Conservation (phyloP, 1,140 invertebrate species). For the Drosophila orosa region DNA sequence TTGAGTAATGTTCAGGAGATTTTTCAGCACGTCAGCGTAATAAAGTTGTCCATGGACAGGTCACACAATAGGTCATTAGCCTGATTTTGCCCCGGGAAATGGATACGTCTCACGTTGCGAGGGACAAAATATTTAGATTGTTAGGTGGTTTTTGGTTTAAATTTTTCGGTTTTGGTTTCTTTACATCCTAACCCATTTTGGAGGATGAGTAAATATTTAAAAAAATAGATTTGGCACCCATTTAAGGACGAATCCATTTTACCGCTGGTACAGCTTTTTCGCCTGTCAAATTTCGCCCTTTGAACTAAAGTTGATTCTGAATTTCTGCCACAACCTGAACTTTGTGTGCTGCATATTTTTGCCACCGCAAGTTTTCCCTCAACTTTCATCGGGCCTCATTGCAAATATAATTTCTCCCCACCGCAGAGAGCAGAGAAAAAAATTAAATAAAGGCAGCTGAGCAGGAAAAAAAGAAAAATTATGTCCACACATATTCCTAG, state of each 20-base stretch:
- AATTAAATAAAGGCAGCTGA: constrained; percentile 9
- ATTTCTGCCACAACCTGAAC: constrained; percentile 11
- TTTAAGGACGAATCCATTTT: not conserved
- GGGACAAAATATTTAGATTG: constrained; percentile 3
- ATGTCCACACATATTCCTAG: constrained; percentile 41
- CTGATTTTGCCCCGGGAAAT: constrained; percentile 37
- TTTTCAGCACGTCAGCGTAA: constrained; percentile 78
- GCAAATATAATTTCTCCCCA: constrained; percentile 37
- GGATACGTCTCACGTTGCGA: constrained; percentile 25
- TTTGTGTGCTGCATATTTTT: constrained; percentile 20
- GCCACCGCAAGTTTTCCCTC: constrained; percentile 14
- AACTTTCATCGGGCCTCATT: constrained; percentile 40
- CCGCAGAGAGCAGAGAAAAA: constrained; percentile 30
- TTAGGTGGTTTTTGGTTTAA: constrained; percentile 5
- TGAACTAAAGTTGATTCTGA: constrained; percentile 28
- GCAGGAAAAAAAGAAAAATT: constrained; percentile 39
- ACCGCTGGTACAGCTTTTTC: not conserved
- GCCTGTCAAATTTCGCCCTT: constrained; percentile 24
- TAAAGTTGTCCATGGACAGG: constrained; percentile 63
- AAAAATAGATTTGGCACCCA: not conserved
- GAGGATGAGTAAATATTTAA: not conserved
- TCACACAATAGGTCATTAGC: constrained; percentile 68
- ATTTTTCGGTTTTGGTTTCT: not conserved
- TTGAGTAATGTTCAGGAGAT: constrained; percentile 74
- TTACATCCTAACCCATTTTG: not conserved